Evolutionary conservation across 2,113 vertebrate genomes (phyloP).

Genomic region (Thunnus thynnus): DNA sequence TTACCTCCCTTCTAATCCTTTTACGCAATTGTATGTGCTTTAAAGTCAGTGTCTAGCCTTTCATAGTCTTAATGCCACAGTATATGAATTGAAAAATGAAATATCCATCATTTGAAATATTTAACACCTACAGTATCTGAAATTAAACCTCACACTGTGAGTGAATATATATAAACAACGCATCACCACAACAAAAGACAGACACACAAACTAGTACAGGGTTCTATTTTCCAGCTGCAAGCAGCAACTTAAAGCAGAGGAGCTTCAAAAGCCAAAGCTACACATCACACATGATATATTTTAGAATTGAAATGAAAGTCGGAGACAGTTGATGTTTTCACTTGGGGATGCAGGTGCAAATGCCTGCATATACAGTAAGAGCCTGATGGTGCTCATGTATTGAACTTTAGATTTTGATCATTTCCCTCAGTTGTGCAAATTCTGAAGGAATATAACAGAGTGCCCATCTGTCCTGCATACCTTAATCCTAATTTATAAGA

Average conservation of each 20-base stretch:
- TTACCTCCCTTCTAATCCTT: not conserved
- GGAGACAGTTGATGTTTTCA: not conserved
- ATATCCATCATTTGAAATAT: not conserved
- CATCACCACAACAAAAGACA: not conserved
- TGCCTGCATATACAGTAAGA: not conserved
- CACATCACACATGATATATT: not conserved
- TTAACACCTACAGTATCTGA: not conserved
- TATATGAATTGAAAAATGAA: not conserved
- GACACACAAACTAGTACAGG: not conserved
- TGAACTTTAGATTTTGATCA: conserved; percentile 22
- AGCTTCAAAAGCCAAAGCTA: not conserved
- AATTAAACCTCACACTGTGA: not conserved
- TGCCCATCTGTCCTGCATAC: conserved; percentile 57
- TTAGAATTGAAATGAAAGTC: not conserved
- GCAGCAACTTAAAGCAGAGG: not conserved
- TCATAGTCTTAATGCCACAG: not conserved
- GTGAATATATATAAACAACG: not conserved
- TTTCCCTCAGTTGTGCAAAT: conserved; percentile 21
- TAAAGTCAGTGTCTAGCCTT: too few relatives aligned
- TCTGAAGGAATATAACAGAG: not conserved
- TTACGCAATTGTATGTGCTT: not conserved
- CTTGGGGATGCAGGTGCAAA: not conserved
- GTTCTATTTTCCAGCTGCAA: not conserved
- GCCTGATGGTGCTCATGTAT: not conserved
- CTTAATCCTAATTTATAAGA: conserved; percentile 54